These are phyloP conservation scores for Lysandra coridon DNA, from an alignment of 2,888 invertebrate species.

Conservation along the genomic window DNA sequence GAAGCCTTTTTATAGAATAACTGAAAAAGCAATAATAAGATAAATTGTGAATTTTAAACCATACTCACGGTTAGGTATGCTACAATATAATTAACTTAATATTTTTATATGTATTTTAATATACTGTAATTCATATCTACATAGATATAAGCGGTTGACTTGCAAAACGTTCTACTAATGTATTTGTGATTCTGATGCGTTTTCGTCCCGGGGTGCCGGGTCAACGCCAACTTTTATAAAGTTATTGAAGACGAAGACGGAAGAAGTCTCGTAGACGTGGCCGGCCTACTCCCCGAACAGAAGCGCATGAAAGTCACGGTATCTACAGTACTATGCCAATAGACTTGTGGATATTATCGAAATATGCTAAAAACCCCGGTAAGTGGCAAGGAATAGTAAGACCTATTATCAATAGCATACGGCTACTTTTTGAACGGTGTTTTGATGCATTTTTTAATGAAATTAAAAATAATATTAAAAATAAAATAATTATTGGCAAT, in stretches of 20 bases:
- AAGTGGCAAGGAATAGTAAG: constrained; percentile 69
- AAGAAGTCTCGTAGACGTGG: neutral
- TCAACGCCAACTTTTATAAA: constrained; percentile 5
- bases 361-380: constrained; percentile 60
- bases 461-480: constrained; percentile 54
- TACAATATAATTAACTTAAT: constrained; percentile 66
- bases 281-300: constrained; percentile 39
- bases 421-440: constrained; percentile 78
- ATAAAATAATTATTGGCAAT: constrained; percentile 75
- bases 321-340: constrained; percentile 55
- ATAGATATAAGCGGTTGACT: constrained; percentile 70
- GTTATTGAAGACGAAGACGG: neutral
- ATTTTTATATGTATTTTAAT: constrained; percentile 80
- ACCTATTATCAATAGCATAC: constrained; percentile 74
- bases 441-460: constrained; percentile 77
- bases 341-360: constrained; percentile 55
- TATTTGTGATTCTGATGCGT: constrained; percentile 37
- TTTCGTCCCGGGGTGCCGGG: neutral
- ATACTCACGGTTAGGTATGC: constrained; percentile 61
- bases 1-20: constrained; percentile 48
- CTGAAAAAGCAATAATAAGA: constrained; percentile 71
- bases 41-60: constrained; percentile 67
- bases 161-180: constrained; percentile 72
- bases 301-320: constrained; percentile 43
- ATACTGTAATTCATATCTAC: constrained; percentile 78